Conservation (phyloP, 2,888 invertebrate species). For the Mactromeris polynyma region DNA sequence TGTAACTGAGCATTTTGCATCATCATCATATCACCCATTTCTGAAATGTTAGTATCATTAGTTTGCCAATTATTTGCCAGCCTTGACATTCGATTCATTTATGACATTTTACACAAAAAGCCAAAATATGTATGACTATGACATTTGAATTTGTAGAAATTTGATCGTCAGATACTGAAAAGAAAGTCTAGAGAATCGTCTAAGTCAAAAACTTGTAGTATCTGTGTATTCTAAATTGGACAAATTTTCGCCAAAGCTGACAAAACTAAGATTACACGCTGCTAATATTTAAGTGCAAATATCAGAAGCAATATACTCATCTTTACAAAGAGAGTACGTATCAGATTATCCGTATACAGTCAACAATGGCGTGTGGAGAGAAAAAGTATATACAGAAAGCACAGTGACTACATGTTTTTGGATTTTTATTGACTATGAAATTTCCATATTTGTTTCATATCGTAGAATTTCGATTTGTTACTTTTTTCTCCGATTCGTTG, state of each 20-base stretch:
- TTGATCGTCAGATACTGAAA: neutral
- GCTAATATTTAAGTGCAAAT: neutral
- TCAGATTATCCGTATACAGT: no score
- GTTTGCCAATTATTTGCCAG: constrained; percentile 23
- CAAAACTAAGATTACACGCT: neutral
- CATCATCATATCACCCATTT: constrained; percentile 84
- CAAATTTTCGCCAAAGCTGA: neutral
- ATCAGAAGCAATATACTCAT: no score
- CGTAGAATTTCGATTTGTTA: no score
- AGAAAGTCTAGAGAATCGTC: neutral
- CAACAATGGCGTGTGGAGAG: no score
- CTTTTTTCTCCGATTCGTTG: no score
- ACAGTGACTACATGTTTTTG: constrained; percentile 3
- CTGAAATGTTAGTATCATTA: constrained; percentile 62
- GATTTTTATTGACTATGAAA: neutral
- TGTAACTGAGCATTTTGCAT: constrained; percentile 84
- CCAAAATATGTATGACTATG: neutral
- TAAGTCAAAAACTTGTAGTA: neutral
- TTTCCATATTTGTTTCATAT: neutral
- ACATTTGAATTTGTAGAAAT: neutral
- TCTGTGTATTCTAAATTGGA: neutral
- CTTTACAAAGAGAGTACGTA: no score
- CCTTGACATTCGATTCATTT: neutral
- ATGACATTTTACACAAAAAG: neutral
- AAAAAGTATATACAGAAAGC: neutral